Evolutionary conservation across 2,888 invertebrate species (phyloP).

Genomic region (Malacosoma neustria): DNA sequence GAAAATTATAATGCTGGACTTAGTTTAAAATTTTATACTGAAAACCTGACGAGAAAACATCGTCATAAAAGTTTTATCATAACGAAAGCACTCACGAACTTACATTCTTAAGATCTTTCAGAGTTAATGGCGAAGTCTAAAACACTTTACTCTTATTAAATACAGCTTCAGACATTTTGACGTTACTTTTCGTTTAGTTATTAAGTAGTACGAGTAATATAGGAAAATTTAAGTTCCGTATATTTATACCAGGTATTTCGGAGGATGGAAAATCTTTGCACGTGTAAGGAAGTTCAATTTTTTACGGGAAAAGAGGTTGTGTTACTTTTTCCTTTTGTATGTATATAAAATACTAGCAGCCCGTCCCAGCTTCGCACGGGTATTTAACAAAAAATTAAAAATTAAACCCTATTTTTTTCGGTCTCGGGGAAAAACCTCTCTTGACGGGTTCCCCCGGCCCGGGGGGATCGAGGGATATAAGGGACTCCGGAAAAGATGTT

Average conservation of each 20-base stretch:
- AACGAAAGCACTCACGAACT: background rate
- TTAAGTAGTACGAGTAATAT: background rate
- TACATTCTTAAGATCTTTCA: background rate
- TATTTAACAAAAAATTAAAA: too few species aligned
- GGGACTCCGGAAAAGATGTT: too few species aligned
- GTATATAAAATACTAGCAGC: too few species aligned
- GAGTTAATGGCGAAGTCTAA: background rate
- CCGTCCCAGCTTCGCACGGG: too few species aligned
- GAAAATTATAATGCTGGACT: too few species aligned
- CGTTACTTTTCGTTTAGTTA: background rate
- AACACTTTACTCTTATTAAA: background rate
- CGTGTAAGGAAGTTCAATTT: background rate
- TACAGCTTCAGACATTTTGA: background rate
- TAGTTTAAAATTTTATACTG: background rate
- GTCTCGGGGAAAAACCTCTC: too few species aligned
- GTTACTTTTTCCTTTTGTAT: too few species aligned
- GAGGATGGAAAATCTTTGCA: background rate
- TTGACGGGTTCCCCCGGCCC: too few species aligned
- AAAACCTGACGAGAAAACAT: too few species aligned
- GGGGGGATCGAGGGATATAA: too few species aligned
- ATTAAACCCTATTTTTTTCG: too few species aligned
- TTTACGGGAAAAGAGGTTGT: background rate
- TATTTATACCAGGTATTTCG: background rate
- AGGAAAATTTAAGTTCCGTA: background rate
- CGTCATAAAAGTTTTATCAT: background rate